Evolutionary conservation across 2,113 vertebrate genomes (phyloP), one percentile per base, ranked within the genome.

Genomic region (Eretmochelys imbricata): DNA sequence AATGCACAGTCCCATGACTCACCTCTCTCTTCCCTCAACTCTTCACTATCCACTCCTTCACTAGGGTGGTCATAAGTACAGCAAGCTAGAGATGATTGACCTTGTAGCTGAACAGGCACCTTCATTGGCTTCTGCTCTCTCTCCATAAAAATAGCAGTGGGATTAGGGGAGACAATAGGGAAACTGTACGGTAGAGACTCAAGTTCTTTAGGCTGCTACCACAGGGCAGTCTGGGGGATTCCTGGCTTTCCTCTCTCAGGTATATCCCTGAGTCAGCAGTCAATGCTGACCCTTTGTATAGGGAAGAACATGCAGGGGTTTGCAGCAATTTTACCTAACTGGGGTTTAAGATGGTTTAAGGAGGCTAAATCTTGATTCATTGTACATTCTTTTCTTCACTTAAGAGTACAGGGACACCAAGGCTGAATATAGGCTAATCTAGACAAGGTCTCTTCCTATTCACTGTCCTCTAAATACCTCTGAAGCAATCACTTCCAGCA

Each of bases 311-410:
- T 78, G 25, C 11, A 48, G 12, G 42, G 75, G 25, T 14, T 78
- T 78, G 75, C 24, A 78, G 46, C 12, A 78, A 48, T 38, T 72
- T 72, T 72, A 22, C 25, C 25, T 78, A 27, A 78, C 13, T 46
- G 22, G 11, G 38, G 7, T 27, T 76, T 24, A 11, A 20, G 10
- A 10, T 25, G 19, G 38, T 76, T 27, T 78, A 78, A 78, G 42
- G 25, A 48, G 24, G 42, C 75, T 78, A 48, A 78, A 46, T 11
- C 25, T 78, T 78, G 42, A 29, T 78, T 48, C 48, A 42, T 25
- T 2, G 22, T 62, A 8, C 38, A 10, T 27, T 22, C 24, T 11
- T 35, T 12, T 8, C 48, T 85, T 0, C 7, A 14, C 7, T 89
- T 38, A 57, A 46, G 42, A 4, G 25, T 14, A 19, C 7, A 78